phyloP scores from a whole-genome alignment of 2,113 vertebrate species.

The Pao palembangensis region DNA sequence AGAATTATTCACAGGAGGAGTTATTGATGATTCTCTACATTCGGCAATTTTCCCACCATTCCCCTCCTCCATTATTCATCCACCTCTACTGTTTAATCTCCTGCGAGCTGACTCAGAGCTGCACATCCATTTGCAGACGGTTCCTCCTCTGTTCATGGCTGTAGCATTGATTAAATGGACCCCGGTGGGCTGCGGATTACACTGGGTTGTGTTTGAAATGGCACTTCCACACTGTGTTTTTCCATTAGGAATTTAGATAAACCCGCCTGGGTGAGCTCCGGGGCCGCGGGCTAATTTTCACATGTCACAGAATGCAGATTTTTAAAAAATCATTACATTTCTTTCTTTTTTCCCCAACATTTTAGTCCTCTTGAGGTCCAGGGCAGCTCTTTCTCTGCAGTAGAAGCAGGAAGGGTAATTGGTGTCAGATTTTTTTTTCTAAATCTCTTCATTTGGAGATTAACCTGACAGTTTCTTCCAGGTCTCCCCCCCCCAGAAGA shows the following conservation, averaged over 20 bases:
- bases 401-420: no score
- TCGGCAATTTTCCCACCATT: slow-evolving; percentile 74
- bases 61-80: slow-evolving; percentile 79
- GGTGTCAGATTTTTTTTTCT: no score
- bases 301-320: no score
- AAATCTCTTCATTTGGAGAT: no score
- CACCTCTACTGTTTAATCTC: slow-evolving; percentile 79
- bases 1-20: slow-evolving; percentile 69
- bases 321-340: no score
- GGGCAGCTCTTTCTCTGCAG: no score
- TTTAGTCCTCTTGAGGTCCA: no score
- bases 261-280: slow-evolving; percentile 47
- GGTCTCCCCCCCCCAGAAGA: no score
- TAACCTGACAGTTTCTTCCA: no score
- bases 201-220: slow-evolving; percentile 72
- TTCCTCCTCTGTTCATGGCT: slow-evolving; percentile 72
- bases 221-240: slow-evolving; percentile 66
- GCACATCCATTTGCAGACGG: slow-evolving; percentile 74
- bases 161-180: slow-evolving; percentile 78
- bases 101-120: slow-evolving; percentile 79
- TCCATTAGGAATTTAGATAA: slow-evolving; percentile 71
- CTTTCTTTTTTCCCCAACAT: no score
- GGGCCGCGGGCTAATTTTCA: slow-evolving; percentile 35
- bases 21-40: slow-evolving; percentile 78
- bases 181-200: slow-evolving; percentile 72